These are phyloP conservation scores for Melolontha melolontha DNA, from an alignment of 2,888 invertebrate genomes.

Conservation along the genomic window DNA sequence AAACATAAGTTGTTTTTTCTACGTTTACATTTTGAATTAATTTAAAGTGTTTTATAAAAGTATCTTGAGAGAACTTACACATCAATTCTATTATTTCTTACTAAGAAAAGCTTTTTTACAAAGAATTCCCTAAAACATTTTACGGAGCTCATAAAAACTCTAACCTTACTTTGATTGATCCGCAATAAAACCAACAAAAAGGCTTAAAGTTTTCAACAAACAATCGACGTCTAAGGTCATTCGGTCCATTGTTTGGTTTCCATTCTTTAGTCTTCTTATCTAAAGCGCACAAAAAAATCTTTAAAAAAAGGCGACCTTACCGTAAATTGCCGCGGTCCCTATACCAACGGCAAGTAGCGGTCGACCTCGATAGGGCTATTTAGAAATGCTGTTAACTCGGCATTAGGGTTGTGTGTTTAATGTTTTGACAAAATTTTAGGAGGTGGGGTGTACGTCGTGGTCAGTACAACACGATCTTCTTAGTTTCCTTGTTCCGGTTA, in stretches of 20 bases:
- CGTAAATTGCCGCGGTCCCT: conserved; percentile 46
- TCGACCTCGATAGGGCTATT: conserved; percentile 59
- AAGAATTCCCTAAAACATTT: conserved; percentile 25
- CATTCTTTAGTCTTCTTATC: conserved; percentile 37
- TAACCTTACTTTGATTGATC: conserved; percentile 34
- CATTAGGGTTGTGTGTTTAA: conserved; percentile 61
- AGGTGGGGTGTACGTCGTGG: conserved; percentile 52
- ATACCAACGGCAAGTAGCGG: conserved; percentile 53
- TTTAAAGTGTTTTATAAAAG: too few species aligned
- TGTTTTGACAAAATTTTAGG: conserved; percentile 54
- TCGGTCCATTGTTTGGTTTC: conserved; percentile 36
- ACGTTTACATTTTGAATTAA: too few species aligned
- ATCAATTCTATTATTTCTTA: conserved; percentile 8
- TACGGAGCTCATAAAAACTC: conserved; percentile 31
- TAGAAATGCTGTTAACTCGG: conserved; percentile 56
- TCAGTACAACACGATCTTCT: conserved; percentile 23
- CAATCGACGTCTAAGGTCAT: conserved; percentile 23
- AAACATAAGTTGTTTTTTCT: too few species aligned
- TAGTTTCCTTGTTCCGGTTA: conserved; percentile 30
- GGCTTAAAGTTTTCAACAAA: conserved; percentile 41
- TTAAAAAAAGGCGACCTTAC: conserved; percentile 56
- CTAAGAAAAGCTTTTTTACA: conserved; percentile 12
- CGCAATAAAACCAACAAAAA: conserved; percentile 43
- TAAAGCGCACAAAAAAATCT: conserved; percentile 37
- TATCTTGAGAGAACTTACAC: neutral